These are phyloP conservation scores for Drosophila siamana DNA, from an alignment of 2,888 invertebrate genomes.

Conservation along the genomic window DNA sequence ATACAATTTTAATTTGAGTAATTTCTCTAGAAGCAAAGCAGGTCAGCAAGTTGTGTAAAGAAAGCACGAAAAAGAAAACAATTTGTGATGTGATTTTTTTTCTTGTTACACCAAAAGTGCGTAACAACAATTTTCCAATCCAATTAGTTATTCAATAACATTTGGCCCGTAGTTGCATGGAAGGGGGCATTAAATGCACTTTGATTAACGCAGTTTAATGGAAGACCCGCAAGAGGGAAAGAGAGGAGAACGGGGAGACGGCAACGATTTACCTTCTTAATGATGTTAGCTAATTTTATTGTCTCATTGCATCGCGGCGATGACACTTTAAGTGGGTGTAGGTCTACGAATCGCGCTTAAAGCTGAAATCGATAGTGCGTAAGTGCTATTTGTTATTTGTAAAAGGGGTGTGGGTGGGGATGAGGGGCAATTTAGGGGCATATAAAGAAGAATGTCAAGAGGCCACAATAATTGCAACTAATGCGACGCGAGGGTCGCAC, in stretches of 20 bases:
- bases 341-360: slow-evolving; percentile 29
- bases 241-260: slow-evolving; percentile 45
- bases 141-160: slow-evolving; percentile 74
- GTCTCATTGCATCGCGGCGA: slow-evolving; percentile 44
- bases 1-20: slow-evolving; percentile 43
- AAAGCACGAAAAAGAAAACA: slow-evolving; percentile 33
- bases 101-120: slow-evolving; percentile 21
- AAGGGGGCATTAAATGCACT: slow-evolving; percentile 6
- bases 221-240: slow-evolving; percentile 60
- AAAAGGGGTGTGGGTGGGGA: not conserved
- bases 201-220: slow-evolving; percentile 44
- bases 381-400: too few species aligned
- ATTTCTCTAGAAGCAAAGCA: slow-evolving; percentile 39
- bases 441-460: slow-evolving; percentile 79
- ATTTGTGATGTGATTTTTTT: slow-evolving; percentile 25
- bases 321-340: slow-evolving; percentile 61
- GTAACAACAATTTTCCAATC: slow-evolving; percentile 50
- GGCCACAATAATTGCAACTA: slow-evolving; percentile 80
- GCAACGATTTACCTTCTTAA: slow-evolving; percentile 33
- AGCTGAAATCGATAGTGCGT: slow-evolving; percentile 66
- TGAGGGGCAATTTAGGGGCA: not conserved
- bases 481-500: slow-evolving; percentile 70
- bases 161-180: slow-evolving; percentile 13
- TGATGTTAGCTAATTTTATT: slow-evolving; percentile 52
- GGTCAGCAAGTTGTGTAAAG: not conserved